Percentiles rank a stretch among this genome's conserved stretches.
Evolutionary conservation across 1,140 invertebrate genomes (phyloP).

Genomic region (Globodera ellingtonae): DNA sequence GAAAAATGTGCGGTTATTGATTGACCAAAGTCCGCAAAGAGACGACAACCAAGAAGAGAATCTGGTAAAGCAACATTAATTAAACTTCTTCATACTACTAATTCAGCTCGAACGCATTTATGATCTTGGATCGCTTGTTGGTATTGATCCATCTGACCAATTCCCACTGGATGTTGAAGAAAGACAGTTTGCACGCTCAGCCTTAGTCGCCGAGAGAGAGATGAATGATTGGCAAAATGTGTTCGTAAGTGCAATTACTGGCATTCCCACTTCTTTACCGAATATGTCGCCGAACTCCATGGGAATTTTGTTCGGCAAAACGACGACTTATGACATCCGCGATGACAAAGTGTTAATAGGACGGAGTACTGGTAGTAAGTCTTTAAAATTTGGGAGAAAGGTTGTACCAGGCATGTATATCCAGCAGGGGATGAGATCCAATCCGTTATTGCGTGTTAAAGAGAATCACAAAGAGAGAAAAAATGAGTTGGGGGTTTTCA

Average conservation of each 20-base stretch:
- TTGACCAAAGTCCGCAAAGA: conserved; percentile 75
- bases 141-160: conserved; percentile 6
- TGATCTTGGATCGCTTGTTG: conserved; percentile 23
- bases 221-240: conserved; percentile 63
- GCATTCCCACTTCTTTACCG: conserved; percentile 31
- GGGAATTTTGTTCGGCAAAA: conserved; percentile 84
- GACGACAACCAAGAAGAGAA: conserved; percentile 24
- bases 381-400: too few species aligned
- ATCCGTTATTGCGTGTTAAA: too few species aligned
- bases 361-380: conserved; percentile 70
- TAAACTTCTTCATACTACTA: conserved; percentile 5
- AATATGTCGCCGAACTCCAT: conserved; percentile 65
- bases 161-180: conserved; percentile 49
- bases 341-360: conserved; percentile 78
- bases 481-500: too few species aligned
- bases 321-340: conserved; percentile 90
- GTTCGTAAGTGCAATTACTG: conserved; percentile 36
- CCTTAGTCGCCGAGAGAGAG: conserved; percentile 59
- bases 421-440: too few species aligned
- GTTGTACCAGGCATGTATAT: too few species aligned
- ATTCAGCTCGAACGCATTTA: conserved; percentile 24
- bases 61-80: conserved; percentile 66
- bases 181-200: conserved; percentile 36
- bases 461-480: too few species aligned
- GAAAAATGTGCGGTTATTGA: conserved; percentile 87